Evolutionary conservation across 2,888 invertebrate species (phyloP).

Genomic region (Eupithecia exiguata): DNA sequence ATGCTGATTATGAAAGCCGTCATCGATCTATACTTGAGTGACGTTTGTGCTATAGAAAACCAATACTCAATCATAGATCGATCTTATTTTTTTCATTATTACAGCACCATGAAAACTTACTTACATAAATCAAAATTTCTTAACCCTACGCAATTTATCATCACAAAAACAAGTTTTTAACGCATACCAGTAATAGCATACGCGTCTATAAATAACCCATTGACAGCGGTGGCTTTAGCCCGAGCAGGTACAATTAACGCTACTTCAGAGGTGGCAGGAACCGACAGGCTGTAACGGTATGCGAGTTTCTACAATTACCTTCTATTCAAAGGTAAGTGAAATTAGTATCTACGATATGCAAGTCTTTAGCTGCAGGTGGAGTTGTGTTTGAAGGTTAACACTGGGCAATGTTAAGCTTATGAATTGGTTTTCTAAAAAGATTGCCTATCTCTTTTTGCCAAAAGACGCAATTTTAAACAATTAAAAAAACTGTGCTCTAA

Average conservation of each 20-base stretch:
- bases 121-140: neutral
- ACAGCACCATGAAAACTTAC: too few relatives aligned
- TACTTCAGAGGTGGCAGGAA: slow-evolving; percentile 38
- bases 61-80: too few relatives aligned
- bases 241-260: slow-evolving; percentile 39
- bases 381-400: neutral
- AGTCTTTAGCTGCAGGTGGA: neutral
- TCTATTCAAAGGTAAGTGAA: slow-evolving; percentile 39
- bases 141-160: neutral
- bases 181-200: neutral
- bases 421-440: neutral
- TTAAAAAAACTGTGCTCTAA: too few relatives aligned
- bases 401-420: neutral
- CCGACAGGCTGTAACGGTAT: slow-evolving; percentile 34
- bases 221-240: slow-evolving; percentile 3
- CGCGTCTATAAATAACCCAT: slow-evolving; percentile 11
- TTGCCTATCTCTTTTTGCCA: neutral
- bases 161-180: neutral
- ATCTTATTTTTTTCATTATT: too few relatives aligned
- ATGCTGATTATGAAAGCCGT: too few relatives aligned
- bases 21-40: too few relatives aligned
- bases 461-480: neutral
- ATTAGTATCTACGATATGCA: slow-evolving; percentile 22
- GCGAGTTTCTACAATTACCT: slow-evolving; percentile 37
- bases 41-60: too few relatives aligned